Evolutionary conservation across 2,113 vertebrate genomes (phyloP), one percentile per base, ranked within the genome.

Genomic region (Rhinolophus ferrumequinum): DNA sequence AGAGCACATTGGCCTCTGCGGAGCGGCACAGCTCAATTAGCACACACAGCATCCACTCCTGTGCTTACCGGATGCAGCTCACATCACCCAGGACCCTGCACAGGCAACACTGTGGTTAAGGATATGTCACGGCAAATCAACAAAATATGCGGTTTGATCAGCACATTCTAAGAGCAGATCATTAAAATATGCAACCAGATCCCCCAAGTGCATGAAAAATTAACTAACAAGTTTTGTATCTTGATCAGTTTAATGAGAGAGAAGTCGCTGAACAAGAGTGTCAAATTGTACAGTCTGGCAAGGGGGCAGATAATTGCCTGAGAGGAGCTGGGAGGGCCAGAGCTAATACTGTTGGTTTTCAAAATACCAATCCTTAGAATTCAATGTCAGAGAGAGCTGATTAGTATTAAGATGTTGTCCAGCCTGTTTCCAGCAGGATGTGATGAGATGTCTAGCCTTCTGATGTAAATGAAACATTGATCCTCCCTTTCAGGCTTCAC

Each of bases 391-490:
- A 58, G 73, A 90, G 64, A 96, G 91, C 85, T 96, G 88, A 96
- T 97, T 97, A 95, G 88, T 84, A 95, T 95, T 87, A 95, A 92
- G 81, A 93, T 62, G 89, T 81, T 38, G 93, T 96, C 81, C 97
- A 82, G 90, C 90, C 88, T 90, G 88, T 84, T 85, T 96, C 93
- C 88, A 84, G 88, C 93, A 96, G 84, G 76, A 84, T 96, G 90
- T 93, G 97, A 96, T 91, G 92, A 47, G 76, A 96, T 84, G 58
- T 52, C 30, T 33, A 69, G 80, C 60, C 90, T 98, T 97, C 95
- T 97, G 97, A 97, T 98, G 98, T 97, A 98, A 98, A 98, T 98
- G 98, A 98, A 97, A 91, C 93, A 97, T 83, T 88, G 96, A 94
- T 96, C 97, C 66, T 96, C n/a, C 66, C 70, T 96, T 95, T 87